These are phyloP conservation scores for Ormyrus labotus DNA, from an alignment of 2,888 invertebrate genomes.

Conservation along the genomic window DNA sequence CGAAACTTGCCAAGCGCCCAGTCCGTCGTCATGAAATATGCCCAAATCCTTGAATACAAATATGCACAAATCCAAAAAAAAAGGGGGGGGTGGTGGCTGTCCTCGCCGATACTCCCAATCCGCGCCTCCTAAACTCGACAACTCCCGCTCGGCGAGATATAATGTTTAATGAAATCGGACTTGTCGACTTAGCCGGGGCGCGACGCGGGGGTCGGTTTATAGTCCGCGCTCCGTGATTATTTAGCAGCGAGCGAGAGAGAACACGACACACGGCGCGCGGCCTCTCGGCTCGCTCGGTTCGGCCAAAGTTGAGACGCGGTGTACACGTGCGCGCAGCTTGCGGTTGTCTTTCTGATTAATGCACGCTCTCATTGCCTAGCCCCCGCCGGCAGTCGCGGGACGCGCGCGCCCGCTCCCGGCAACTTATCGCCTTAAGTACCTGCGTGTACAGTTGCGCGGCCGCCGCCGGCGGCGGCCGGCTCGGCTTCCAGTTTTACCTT, in stretches of 20 bases:
- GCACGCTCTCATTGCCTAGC: slow-evolving; percentile 32
- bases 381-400: not conserved
- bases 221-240: slow-evolving; percentile 3
- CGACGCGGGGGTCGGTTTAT: not conserved
- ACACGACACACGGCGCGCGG: too few relatives aligned
- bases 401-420: not conserved
- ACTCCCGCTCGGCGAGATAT: too few relatives aligned
- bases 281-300: too few relatives aligned
- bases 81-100: too few relatives aligned
- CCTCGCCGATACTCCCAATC: too few relatives aligned
- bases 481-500: slow-evolving; percentile 39
- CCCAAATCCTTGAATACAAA: too few relatives aligned
- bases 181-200: not conserved
- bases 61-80: too few relatives aligned
- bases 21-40: too few relatives aligned
- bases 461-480: not conserved
- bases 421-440: slow-evolving; percentile 37
- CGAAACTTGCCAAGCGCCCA: too few relatives aligned
- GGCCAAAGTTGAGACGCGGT: not conserved
- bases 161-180: slow-evolving; percentile 18
- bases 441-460: not conserved
- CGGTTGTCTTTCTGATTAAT: slow-evolving; percentile 62
- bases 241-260: slow-evolving; percentile 17
- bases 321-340: slow-evolving; percentile 38
- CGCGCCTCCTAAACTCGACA: too few relatives aligned